These are phyloP conservation scores for Xiphophorus couchianus DNA, from an alignment of 2,113 vertebrate genomes.

Conservation along the genomic window DNA sequence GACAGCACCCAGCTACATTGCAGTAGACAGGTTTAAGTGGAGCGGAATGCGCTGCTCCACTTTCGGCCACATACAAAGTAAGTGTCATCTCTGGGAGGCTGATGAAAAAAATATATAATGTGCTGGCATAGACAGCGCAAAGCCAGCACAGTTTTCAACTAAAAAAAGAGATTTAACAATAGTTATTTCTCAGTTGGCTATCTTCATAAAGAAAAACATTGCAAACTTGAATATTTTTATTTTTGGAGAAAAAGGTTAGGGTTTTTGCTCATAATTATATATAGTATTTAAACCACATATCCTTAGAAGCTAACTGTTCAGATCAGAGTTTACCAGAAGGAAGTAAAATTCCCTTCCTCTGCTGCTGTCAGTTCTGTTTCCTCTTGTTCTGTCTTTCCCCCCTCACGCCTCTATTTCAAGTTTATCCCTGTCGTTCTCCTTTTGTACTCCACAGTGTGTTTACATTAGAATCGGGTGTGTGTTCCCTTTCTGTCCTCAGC, in stretches of 20 bases:
- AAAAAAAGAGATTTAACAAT: conserved; percentile 2
- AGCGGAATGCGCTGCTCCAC: conserved; percentile 73
- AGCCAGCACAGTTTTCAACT: conserved; percentile 17
- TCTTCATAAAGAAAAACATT: background rate
- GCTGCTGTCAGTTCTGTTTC: conserved; percentile 23
- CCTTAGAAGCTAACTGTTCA: background rate
- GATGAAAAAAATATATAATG: conserved; percentile 39
- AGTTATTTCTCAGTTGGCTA: conserved; percentile 5
- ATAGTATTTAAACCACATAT: background rate
- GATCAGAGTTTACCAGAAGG: conserved; percentile 13
- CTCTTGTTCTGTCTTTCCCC: background rate
- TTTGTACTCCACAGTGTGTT: conserved; percentile 51
- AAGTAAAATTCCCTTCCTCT: conserved; percentile 48
- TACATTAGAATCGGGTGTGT: conserved; percentile 63
- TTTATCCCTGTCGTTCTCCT: conserved; percentile 10
- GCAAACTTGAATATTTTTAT: background rate
- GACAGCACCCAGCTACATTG: conserved; percentile 47
- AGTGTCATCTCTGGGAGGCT: conserved; percentile 33
- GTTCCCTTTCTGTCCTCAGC: conserved; percentile 47
- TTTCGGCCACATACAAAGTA: conserved; percentile 38
- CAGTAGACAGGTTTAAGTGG: conserved; percentile 70
- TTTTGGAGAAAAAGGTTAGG: background rate
- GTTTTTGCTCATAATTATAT: background rate
- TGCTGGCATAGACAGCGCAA: conserved; percentile 24
- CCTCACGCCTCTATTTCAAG: background rate